phyloP scores from a whole-genome alignment of 2,888 invertebrate genomes.

The Bursaphelenchus okinawaensis region DNA sequence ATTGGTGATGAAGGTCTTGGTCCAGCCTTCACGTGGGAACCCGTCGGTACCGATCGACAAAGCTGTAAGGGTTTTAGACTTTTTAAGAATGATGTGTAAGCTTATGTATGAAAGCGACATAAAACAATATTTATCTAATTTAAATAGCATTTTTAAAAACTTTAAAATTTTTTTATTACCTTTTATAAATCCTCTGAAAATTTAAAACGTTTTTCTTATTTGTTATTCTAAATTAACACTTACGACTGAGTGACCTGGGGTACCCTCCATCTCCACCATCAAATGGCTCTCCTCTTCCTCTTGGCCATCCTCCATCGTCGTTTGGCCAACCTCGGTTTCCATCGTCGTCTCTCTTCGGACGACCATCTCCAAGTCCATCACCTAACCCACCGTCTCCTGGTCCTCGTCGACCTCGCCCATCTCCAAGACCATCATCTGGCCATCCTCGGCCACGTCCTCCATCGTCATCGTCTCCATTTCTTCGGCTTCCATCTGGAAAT shows the following conservation, averaged over 20 bases:
- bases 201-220: not conserved
- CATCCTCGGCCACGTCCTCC: constrained; percentile 1
- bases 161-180: not conserved
- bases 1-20: constrained; percentile 33
- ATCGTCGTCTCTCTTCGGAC: constrained; percentile 10
- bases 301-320: constrained; percentile 17
- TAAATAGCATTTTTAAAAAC: not conserved
- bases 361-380: constrained; percentile 7
- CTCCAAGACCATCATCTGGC: not conserved
- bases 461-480: not conserved
- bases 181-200: too few species aligned
- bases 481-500: not conserved
- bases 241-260: constrained; percentile 1
- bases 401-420: constrained; percentile 1
- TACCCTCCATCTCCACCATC: constrained; percentile 9
- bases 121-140: not conserved
- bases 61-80: too few species aligned
- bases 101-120: too few species aligned
- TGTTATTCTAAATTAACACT: not conserved
- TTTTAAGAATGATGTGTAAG: too few species aligned
- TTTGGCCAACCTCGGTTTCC: constrained; percentile 15
- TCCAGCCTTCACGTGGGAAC: constrained; percentile 37
- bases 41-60: constrained; percentile 20
- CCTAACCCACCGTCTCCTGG: not conserved
- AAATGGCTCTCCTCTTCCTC: constrained; percentile 9